phyloP scores from a whole-genome alignment of 2,113 vertebrate species.

The Cynopterus brachyotis region DNA sequence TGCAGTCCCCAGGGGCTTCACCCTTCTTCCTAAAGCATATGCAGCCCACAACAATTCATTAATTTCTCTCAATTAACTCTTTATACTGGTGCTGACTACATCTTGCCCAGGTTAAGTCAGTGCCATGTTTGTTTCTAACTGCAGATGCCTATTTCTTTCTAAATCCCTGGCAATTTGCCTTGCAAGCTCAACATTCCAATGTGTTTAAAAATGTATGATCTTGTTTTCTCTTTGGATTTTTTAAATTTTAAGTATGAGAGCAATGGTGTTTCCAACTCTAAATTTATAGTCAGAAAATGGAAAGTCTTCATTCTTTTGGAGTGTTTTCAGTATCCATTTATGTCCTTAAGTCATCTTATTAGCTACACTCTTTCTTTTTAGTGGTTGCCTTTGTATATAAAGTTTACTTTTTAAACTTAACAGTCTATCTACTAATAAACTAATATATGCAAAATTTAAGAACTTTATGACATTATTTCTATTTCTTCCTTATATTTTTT shows the following conservation, averaged over 20 bases:
- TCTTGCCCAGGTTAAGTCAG: neutral
- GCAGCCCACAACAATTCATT: no score
- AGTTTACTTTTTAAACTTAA: neutral
- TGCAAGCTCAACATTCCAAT: no score
- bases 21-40: neutral
- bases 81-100: accelerated
- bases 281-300: neutral
- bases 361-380: neutral
- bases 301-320: neutral
- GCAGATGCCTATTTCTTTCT: neutral
- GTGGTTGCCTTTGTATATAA: neutral
- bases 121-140: neutral
- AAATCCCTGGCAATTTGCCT: neutral
- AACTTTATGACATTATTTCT: neutral
- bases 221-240: neutral
- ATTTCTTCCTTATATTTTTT: neutral
- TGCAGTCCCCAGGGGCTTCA: neutral
- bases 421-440: neutral
- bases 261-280: neutral
- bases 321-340: no score
- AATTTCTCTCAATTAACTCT: neutral
- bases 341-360: neutral
- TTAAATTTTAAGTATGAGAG: neutral
- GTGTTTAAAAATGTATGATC: neutral
- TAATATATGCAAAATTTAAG: neutral